Evolutionary conservation across 2,113 vertebrate species (phyloP), one percentile per base, ranked within the genome.

Genomic region (Urocolius indicus): DNA sequence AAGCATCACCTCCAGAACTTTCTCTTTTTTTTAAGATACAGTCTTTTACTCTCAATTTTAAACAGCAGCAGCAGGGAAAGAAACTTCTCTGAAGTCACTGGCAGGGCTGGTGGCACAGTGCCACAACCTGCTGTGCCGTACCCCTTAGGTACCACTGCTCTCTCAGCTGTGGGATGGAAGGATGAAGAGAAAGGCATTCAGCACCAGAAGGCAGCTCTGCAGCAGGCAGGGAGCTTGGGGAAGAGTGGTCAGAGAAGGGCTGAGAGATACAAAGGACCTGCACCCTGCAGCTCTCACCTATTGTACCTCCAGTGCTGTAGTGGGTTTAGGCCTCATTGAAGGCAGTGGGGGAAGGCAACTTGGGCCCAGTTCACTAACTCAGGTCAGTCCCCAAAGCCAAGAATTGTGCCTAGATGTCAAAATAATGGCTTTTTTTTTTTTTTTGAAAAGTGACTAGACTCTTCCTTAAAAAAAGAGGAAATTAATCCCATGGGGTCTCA

Each of bases 71-170:
- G 73, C 30, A 43, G 63, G 45, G 54, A 83, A 9, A 55, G 15
- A 15, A 49, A 34, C 58, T 63, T 27, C 19, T 43, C 45, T 59
- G 84, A 43, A 36, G 65, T 76, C 76, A 43, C 38, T 0, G 3
- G 52, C 0, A 7, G 76, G 48, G 74, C 30, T n/a, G 62, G 63
- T 57, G 89, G 49, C 66, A 68, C 36, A 7, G n/a, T 58, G 52
- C 69, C 54, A 12, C 2, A 32, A 41, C 17, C 30, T 0, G 2
- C 32, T 0, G 6, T 4, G 67, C 34, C 0, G 15, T 9, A 30
- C 38, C 63, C 43, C 4, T 19, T 14, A 26, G 63, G 52, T 8
- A 19, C 23, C 1, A 4, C 54, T 22, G 30, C 19, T 48, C 57
- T 84, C 36, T 4, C 36, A 76, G 61, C 49, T 45, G 22, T 0